A percentile compares a stretch with the other conserved stretches of the same genome.
Evolutionary conservation across 2,888 invertebrate species (phyloP).

Genomic region (Mantis religiosa): DNA sequence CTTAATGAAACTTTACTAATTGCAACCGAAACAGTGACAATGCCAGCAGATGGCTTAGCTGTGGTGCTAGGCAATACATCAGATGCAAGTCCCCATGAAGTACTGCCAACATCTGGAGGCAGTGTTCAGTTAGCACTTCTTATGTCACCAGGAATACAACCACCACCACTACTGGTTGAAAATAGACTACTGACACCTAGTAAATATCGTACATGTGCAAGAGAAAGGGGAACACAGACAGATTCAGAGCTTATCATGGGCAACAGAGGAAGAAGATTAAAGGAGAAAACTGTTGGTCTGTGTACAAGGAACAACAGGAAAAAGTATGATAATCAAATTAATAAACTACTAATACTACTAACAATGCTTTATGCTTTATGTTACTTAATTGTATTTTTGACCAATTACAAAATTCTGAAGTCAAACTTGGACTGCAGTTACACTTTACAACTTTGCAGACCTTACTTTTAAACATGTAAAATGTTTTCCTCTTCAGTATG

Average conservation of each 20-base stretch:
- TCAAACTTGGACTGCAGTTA: too few species aligned
- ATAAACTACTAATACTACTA: neutral
- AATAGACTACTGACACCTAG: conserved; percentile 57
- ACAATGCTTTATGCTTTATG: neutral
- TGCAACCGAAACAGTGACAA: conserved; percentile 33
- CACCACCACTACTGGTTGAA: conserved; percentile 37
- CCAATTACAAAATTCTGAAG: neutral
- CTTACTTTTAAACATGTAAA: too few species aligned
- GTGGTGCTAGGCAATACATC: conserved; percentile 47
- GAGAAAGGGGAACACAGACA: conserved; percentile 68
- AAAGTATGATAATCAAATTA: conserved; percentile 18
- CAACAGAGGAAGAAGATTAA: conserved; percentile 6
- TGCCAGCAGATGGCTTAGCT: conserved; percentile 41
- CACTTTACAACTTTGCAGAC: too few species aligned
- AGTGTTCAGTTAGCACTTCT: conserved; percentile 56
- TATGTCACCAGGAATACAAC: conserved; percentile 45
- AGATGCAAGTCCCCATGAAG: conserved; percentile 47
- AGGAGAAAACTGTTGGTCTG: neutral
- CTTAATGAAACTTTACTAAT: neutral
- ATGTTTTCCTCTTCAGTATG: too few species aligned
- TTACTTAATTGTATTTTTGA: neutral
- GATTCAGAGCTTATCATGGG: conserved; percentile 42
- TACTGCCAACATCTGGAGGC: conserved; percentile 34
- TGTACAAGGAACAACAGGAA: conserved; percentile 20
- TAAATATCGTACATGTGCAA: conserved; percentile 48